These are phyloP conservation scores for Sorex maritimensis DNA, from an alignment of 2,797 vertebrate species.

Conservation along the genomic window DNA sequence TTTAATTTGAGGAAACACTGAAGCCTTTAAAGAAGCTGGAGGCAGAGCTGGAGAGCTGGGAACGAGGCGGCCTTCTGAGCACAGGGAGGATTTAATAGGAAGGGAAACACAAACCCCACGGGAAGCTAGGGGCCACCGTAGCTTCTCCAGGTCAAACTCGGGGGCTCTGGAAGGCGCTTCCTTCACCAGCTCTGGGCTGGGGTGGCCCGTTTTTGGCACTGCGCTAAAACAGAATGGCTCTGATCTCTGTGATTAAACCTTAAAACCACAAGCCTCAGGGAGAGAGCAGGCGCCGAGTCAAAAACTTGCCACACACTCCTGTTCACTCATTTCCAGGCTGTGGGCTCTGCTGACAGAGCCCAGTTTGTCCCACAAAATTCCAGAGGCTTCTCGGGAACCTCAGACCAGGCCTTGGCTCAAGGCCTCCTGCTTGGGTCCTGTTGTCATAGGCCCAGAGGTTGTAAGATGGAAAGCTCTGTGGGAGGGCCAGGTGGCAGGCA, in stretches of 20 bases:
- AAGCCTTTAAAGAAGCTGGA: conserved; percentile 87
- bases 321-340: conserved; percentile 88
- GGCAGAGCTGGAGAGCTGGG: conserved; percentile 82
- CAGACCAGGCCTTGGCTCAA: conserved; percentile 82
- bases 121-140: conserved; percentile 82
- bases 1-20: conserved; percentile 88
- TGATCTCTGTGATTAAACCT: conserved; percentile 91
- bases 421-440: conserved; percentile 84
- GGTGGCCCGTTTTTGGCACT: conserved; percentile 88
- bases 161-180: conserved; percentile 87
- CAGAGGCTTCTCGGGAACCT: conserved; percentile 89
- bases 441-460: conserved; percentile 63
- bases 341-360: conserved; percentile 89
- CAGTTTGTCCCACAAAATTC: conserved; percentile 90
- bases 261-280: conserved; percentile 88
- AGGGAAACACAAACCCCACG: conserved; percentile 82
- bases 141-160: conserved; percentile 77
- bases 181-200: conserved; percentile 85
- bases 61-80: conserved; percentile 82
- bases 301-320: conserved; percentile 83
- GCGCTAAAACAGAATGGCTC: conserved; percentile 89
- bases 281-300: conserved; percentile 85
- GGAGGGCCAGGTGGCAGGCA: conserved; percentile 80
- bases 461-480: conserved; percentile 86
- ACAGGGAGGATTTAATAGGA: conserved; percentile 87